A percentile compares a stretch with the other conserved stretches of the same genome.
phyloP scores from a whole-genome alignment of 2,113 vertebrate genomes.

The Aspidoscelis tigris region DNA sequence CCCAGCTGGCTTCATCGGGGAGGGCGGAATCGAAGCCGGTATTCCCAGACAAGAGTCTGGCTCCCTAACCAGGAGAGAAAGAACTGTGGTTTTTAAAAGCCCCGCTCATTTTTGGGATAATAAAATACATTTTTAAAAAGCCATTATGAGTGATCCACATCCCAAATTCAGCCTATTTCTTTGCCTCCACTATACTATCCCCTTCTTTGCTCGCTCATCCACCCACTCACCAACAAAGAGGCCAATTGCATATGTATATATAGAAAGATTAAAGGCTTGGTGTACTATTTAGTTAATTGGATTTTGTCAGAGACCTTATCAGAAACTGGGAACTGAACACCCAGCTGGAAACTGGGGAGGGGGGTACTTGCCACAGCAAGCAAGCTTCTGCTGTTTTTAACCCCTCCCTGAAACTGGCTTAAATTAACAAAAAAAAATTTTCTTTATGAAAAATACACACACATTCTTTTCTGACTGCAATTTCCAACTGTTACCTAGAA shows the following conservation, averaged over 20 bases:
- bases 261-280: slow-evolving; percentile 29
- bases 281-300: slow-evolving; percentile 50
- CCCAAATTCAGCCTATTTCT: slow-evolving; percentile 1
- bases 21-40: too few relatives aligned
- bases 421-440: neutral
- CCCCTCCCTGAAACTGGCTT: neutral
- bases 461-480: neutral
- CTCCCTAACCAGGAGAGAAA: neutral
- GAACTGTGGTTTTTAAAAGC: neutral
- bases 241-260: slow-evolving; percentile 17
- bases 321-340: slow-evolving; percentile 38
- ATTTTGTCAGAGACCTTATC: slow-evolving; percentile 55
- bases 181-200: neutral
- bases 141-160: neutral
- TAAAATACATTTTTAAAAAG: neutral
- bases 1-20: too few relatives aligned
- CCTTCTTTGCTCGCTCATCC: neutral
- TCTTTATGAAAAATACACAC: neutral
- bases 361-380: neutral
- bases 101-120: neutral
- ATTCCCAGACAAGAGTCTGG: too few relatives aligned
- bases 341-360: slow-evolving; percentile 13
- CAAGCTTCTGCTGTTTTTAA: neutral
- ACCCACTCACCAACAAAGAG: neutral
- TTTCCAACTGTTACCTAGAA: slow-evolving; percentile 5